Conservation (phyloP, 2,888 invertebrate species). For the Cephus sareptanus region DNA sequence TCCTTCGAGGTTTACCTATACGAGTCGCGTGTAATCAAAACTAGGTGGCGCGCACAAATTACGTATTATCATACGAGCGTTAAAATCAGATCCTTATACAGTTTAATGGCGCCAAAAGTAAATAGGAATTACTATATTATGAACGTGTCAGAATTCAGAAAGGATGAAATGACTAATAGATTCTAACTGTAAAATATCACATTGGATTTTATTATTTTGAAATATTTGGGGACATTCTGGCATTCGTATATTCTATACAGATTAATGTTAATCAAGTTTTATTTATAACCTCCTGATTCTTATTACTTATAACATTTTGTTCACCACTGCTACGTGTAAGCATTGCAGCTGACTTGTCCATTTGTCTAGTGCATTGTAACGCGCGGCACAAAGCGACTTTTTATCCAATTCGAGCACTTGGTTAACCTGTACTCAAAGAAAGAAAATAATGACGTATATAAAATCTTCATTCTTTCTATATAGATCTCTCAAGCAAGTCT, state of each 20-base stretch:
- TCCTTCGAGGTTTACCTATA: neutral
- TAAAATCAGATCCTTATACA: neutral
- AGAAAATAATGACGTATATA: neutral
- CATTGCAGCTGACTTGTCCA: slow-evolving; percentile 93
- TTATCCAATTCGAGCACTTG: slow-evolving; percentile 90
- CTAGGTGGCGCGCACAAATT: too few species aligned
- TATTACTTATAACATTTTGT: slow-evolving; percentile 85
- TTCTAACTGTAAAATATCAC: slow-evolving; percentile 43
- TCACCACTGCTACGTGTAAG: slow-evolving; percentile 89
- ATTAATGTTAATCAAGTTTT: slow-evolving; percentile 41
- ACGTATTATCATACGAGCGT: neutral
- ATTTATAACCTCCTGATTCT: slow-evolving; percentile 20
- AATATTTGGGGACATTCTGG: slow-evolving; percentile 27
- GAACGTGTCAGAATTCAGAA: neutral
- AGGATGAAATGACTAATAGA: neutral
- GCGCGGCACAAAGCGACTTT: slow-evolving; percentile 83
- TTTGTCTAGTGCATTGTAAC: slow-evolving; percentile 93
- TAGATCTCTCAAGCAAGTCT: neutral
- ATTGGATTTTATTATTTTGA: slow-evolving; percentile 46
- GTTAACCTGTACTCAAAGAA: slow-evolving; percentile 75
- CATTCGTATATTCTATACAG: slow-evolving; percentile 51
- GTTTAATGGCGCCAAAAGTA: neutral
- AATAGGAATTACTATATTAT: neutral
- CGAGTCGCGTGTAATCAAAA: neutral
- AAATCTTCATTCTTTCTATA: neutral